phyloP scores from a whole-genome alignment of 2,113 vertebrate genomes.

The Apus apus region DNA sequence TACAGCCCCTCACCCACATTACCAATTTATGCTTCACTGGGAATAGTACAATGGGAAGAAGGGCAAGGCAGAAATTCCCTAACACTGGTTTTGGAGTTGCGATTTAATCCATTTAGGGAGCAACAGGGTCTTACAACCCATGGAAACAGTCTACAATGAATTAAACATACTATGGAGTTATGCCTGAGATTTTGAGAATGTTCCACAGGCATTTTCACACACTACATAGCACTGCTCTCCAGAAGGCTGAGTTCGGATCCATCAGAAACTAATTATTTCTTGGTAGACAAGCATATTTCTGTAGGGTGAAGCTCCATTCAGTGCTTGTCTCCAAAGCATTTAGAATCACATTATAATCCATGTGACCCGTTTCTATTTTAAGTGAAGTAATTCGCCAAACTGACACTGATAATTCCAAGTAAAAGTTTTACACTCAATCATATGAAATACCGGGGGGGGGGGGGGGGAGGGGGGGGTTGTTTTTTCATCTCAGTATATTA shows the following conservation, averaged over 20 bases:
- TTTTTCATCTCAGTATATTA: neutral
- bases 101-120: neutral
- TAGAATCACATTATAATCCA: constrained; percentile 60
- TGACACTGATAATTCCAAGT: constrained; percentile 43
- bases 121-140: neutral
- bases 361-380: constrained; percentile 61
- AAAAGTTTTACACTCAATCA: constrained; percentile 35
- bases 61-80: neutral
- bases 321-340: constrained; percentile 49
- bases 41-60: neutral
- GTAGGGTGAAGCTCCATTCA: constrained; percentile 44
- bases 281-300: constrained; percentile 51
- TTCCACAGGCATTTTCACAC: neutral
- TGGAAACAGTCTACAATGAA: neutral
- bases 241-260: constrained; percentile 22
- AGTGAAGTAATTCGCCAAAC: constrained; percentile 52
- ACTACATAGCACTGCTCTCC: neutral
- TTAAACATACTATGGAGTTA: neutral
- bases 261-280: constrained; percentile 35
- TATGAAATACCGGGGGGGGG: neutral
- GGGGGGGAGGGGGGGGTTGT: neutral
- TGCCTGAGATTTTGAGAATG: neutral
- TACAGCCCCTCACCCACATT: neutral
- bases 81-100: neutral
- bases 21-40: neutral